Base-by-base conservation (phyloP, 2,888 invertebrate genomes). In the Tribolium freemani region DNA sequence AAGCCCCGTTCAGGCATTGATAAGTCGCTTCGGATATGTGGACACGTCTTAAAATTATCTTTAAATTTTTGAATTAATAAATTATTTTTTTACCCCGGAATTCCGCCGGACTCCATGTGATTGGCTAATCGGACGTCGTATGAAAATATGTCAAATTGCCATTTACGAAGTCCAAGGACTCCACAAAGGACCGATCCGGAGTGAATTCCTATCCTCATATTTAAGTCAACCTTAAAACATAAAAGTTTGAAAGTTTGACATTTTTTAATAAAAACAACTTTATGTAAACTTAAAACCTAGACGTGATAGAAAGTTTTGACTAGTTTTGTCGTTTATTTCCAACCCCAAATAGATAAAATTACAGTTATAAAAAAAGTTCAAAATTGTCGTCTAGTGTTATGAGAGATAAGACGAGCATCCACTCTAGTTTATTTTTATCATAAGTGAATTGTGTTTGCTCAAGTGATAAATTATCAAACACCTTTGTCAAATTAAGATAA, bases 161-260 rank as follows among this genome's bases (percentile, higher is more conserved):
- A 96, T 87, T 96, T 96, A 77, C 96, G 90, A 61, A 94, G 90
- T 1, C 96, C 98, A 72, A 99, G 89, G 16, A 99, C 98, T 0
- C 99, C 98, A 84, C 98, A 98, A 80, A 98, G 91, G 67, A 97
- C 98, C 4, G 95, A 94, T 10, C 98, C 98, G 76, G 96, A 96
- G 88, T 99, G 98, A 75, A 99, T 96, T 63, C 99, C 99, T 80
- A 99, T 98, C 78, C 99, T 90, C 99, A 99, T 99, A 87, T 98
- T 95, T 77, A 98, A 88, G 85, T 97, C 96, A 78, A 96, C 96
- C 92, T 96, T 88, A 16, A 86, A 84, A 16, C 16, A 16, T 16
- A 16, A 16, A 16, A n/a, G n/a, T n/a, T n/a, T n/a, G n/a, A n/a
- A n/a, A n/a, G n/a, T n/a, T n/a, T n/a, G n/a, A n/a, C n/a, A n/a